Conservation (phyloP, 2,888 invertebrate genomes). For the Cryptocephalus primarius region DNA sequence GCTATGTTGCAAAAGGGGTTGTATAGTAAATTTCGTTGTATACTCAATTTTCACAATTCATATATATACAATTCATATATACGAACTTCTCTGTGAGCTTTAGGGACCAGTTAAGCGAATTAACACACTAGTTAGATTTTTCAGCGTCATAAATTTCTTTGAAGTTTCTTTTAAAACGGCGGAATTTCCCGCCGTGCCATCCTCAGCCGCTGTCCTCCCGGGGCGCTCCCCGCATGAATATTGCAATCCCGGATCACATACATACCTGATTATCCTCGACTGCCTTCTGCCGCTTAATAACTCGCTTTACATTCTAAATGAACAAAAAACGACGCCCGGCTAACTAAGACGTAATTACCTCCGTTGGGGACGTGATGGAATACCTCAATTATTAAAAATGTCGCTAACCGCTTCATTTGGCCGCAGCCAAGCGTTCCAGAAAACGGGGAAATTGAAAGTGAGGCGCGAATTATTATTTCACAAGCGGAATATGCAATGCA, state of each 20-base stretch:
- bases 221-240: too few species aligned
- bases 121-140: not conserved
- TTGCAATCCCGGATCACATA: slow-evolving; percentile 10
- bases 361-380: slow-evolving; percentile 7
- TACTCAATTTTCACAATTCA: too few species aligned
- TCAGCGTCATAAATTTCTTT: slow-evolving; percentile 1
- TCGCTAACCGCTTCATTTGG: not conserved
- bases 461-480: not conserved
- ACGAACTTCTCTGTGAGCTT: too few species aligned
- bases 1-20: too few species aligned
- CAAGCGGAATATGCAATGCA: too few species aligned
- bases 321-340: slow-evolving; percentile 13
- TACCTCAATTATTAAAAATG: slow-evolving; percentile 4
- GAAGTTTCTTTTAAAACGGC: not conserved
- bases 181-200: not conserved
- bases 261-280: slow-evolving; percentile 12
- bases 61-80: too few species aligned
- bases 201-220: too few species aligned
- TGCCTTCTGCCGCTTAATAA: slow-evolving; percentile 16
- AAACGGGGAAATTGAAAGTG: not conserved
- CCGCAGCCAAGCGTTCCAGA: not conserved
- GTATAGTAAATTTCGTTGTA: too few species aligned
- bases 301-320: slow-evolving; percentile 22
- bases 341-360: slow-evolving; percentile 10
- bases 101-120: too few species aligned